Conservation (phyloP, 1,140 invertebrate species). For the Acromyrmex echinatior region DNA sequence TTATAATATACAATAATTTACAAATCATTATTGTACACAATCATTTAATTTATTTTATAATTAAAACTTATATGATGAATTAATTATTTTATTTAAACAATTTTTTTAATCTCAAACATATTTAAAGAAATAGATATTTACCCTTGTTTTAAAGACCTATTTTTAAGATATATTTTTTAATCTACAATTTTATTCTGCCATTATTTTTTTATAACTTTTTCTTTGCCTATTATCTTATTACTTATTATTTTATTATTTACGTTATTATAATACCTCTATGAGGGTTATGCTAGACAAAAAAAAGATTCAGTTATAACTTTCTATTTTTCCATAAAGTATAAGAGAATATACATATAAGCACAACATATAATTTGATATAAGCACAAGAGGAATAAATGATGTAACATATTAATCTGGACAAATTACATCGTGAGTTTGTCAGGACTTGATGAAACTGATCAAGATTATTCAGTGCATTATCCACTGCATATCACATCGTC, state of each 20-base stretch:
- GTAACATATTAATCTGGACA: not conserved
- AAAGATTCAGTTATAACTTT: not conserved
- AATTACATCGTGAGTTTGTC: conserved; percentile 21
- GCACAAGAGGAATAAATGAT: not conserved
- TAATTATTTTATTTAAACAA: not conserved
- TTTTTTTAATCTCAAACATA: not conserved
- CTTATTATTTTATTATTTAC: not conserved
- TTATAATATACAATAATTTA: not conserved
- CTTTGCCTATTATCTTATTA: not conserved
- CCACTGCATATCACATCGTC: conserved; percentile 21
- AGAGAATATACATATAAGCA: not conserved
- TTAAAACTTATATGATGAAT: not conserved
- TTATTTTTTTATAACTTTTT: not conserved
- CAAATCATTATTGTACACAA: not conserved
- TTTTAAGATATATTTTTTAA: not conserved
- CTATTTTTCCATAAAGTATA: not conserved
- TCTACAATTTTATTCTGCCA: not conserved
- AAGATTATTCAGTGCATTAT: conserved; percentile 46
- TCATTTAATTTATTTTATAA: not conserved
- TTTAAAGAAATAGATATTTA: not conserved
- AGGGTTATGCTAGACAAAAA: not conserved
- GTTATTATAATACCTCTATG: not conserved
- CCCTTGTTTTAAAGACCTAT: not conserved
- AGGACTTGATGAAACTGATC: conserved; percentile 46
- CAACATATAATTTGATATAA: not conserved